These are phyloP conservation scores for Parnassius orleans DNA, from an alignment of 2,888 invertebrate genomes.

Conservation along the genomic window DNA sequence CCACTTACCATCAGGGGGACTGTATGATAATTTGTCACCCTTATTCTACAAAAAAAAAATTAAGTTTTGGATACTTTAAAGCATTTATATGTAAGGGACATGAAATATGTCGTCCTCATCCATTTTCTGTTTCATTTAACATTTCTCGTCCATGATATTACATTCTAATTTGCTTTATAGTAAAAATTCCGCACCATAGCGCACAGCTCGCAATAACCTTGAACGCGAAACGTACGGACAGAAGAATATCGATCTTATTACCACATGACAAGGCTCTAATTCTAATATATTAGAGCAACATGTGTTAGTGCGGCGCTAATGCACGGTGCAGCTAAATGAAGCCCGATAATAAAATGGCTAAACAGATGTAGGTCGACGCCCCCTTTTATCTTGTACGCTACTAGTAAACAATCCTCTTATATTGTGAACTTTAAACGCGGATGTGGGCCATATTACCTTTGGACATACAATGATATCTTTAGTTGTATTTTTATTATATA, in stretches of 20 bases:
- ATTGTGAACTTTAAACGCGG: neutral
- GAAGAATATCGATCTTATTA: conserved; percentile 7
- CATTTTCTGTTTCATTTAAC: neutral
- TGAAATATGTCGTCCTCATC: no score
- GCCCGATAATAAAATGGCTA: conserved; percentile 22
- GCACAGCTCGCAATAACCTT: conserved; percentile 15
- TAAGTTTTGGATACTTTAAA: no score
- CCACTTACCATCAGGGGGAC: no score
- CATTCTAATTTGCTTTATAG: conserved; percentile 8
- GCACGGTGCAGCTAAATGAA: conserved; percentile 12
- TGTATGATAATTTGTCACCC: no score
- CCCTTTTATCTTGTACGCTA: conserved; percentile 22
- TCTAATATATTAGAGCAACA: neutral
- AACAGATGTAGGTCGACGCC: conserved; percentile 25
- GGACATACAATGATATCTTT: no score
- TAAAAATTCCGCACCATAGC: conserved; percentile 20
- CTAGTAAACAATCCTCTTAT: conserved; percentile 19
- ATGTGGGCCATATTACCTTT: neutral
- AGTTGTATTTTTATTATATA: no score
- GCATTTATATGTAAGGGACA: no score
- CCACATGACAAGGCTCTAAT: neutral
- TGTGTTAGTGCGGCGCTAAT: neutral
- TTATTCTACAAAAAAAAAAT: no score
- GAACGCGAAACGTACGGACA: neutral
- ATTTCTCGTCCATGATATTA: neutral